Evolutionary conservation across 2,113 vertebrate genomes (phyloP), one percentile per base, ranked within the genome.

Genomic region (Poecile atricapillus): DNA sequence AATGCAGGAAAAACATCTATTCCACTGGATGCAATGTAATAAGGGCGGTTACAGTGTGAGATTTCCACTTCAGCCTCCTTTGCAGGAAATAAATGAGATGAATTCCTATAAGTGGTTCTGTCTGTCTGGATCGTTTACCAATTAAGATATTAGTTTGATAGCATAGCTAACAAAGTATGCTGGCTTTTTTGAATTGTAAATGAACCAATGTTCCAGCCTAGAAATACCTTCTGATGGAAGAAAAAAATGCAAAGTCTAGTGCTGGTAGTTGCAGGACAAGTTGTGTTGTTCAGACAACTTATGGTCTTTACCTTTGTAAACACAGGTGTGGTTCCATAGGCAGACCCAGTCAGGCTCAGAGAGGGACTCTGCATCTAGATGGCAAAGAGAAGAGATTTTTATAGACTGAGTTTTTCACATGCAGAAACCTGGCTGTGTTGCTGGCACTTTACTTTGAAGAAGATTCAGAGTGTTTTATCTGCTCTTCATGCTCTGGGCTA

Each of bases 261-360:
- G 27, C 23, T 24, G 30, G 44, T 15, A 58, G 63, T 20, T 87
- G 37, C 58, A 95, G 84, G 68, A 37, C 9, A 10, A 62, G 47
- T 35, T 14, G 2, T n/a, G 33, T n/a, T 9, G 0, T 33, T 43
- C 60, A 49, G 63, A 21, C 30, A 43, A 5, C 4, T 37, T 28
- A 19, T 44, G 68, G 43, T 23, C 62, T 56, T 91, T 98, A 98
- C 97, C 97, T 98, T 98, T 87, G 96, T 98, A 55, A 98, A 97
- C 46, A 97, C 74, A 43, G 97, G 97, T 7, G 94, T 85, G 74
- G 23, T 83, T 93, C 80, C 91, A 8, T 91, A 97, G 46, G 93
- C 83, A 76, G 93, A 83, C 69, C 89, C 94, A 2, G 78, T 79
- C 88, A 97, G 95, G 75, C 76, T 96, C n/a, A 56, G 90, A 0